phyloP scores from a whole-genome alignment of 2,888 invertebrate species.

The Tinea semifulvella region DNA sequence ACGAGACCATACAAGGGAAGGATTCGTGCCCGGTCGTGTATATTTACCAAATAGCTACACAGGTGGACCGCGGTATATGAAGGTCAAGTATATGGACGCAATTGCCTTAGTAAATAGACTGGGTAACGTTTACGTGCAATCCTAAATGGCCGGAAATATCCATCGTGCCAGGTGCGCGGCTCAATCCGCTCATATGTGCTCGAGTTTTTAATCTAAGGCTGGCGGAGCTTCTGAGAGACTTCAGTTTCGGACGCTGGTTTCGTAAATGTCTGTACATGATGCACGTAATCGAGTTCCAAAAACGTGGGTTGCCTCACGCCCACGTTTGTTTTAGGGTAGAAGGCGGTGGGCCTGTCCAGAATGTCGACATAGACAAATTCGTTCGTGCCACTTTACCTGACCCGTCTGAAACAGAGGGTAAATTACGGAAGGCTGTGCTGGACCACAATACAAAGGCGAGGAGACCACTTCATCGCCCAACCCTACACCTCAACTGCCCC shows the following conservation, averaged over 20 bases:
- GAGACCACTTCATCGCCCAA: constrained; percentile 17
- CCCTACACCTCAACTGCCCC: constrained; percentile 20
- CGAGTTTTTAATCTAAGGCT: constrained; percentile 2
- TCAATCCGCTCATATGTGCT: not conserved
- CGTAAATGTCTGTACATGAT: constrained; percentile 13
- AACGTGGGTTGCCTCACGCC: constrained; percentile 17
- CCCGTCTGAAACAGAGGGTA: constrained; percentile 1
- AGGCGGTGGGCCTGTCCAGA: constrained; percentile 18
- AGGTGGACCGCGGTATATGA: constrained; percentile 16
- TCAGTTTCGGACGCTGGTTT: constrained; percentile 12
- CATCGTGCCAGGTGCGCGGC: not conserved
- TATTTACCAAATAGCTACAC: constrained; percentile 16
- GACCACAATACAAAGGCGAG: constrained; percentile 23
- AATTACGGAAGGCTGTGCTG: constrained; percentile 10
- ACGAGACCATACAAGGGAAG: too few species aligned
- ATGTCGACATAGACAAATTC: constrained; percentile 17
- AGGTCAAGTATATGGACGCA: too few species aligned
- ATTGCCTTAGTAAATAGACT: too few species aligned
- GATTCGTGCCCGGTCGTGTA: constrained; percentile 12
- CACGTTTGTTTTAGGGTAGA: constrained; percentile 18
- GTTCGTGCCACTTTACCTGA: constrained; percentile 18
- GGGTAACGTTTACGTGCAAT: too few species aligned
- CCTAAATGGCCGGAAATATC: constrained; percentile 15
- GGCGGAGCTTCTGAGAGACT: not conserved
- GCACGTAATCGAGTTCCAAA: constrained; percentile 17